phyloP scores from a whole-genome alignment of 1,140 invertebrate genomes.

The Drosophila lacertosa region DNA sequence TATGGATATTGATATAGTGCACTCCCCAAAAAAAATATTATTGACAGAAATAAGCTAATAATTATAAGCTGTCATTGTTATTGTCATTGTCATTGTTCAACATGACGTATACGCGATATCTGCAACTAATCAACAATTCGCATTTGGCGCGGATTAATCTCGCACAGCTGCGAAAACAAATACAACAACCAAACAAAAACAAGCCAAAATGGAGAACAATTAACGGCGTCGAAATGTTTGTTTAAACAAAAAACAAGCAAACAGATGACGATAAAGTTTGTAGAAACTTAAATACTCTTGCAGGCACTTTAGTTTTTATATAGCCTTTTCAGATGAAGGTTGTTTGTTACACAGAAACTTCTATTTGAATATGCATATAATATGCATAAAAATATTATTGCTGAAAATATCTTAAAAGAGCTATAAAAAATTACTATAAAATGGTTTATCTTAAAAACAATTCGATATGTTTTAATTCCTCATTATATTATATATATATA shows the following conservation, averaged over 20 bases:
- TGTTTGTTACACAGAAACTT: no score
- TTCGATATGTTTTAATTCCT: no score
- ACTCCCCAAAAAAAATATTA: constrained; percentile 17
- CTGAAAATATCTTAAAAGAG: no score
- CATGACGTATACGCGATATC: constrained; percentile 60
- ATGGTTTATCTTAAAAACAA: no score
- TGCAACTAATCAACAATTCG: constrained; percentile 58
- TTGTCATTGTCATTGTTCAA: constrained; percentile 61
- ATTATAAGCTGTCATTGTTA: constrained; percentile 25
- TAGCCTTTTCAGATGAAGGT: no score
- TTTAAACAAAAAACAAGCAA: constrained; percentile 28
- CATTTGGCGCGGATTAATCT: constrained; percentile 38
- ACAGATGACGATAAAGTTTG: neutral
- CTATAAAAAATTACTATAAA: no score
- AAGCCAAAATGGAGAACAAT: constrained; percentile 48
- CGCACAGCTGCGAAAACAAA: constrained; percentile 24
- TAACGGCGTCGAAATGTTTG: constrained; percentile 59
- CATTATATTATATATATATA: no score
- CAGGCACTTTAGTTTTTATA: neutral
- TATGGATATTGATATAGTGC: constrained; percentile 19
- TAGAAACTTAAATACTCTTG: neutral
- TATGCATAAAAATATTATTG: no score
- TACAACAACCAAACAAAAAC: constrained; percentile 9
- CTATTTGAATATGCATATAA: no score
- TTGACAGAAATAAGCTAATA: neutral